Evolutionary conservation across 2,888 invertebrate species (phyloP), one percentile per base, ranked within the genome.

Genomic region (Girardia tigrina): DNA sequence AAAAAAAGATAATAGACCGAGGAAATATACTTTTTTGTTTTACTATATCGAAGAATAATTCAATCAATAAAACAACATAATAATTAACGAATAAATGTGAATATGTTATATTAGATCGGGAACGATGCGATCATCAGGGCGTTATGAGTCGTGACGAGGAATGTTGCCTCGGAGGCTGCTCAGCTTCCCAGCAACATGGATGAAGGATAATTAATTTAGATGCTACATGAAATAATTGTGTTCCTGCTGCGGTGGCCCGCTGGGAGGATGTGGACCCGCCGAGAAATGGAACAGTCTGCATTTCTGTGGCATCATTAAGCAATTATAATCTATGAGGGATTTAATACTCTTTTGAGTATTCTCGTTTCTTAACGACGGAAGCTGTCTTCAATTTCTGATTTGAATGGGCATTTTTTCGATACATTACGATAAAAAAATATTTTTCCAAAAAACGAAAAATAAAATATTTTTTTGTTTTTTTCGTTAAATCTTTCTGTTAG

Each of bases 311-410:
- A 23, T 56, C 56, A 56, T 56, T 56, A 56, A 56, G 56, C 56
- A 56, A 56, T 56, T 56, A 56, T 56, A 56, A 56, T 56, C 56
- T 56, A 56, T 12, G 56, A 56, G 56, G 23, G 56, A 56, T 56
- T 56, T 56, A 56, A 56, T 56, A 56, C 56, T 56, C 56, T 56
- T 56, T 56, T 56, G 56, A 56, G 56, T 56, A 56, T 56, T 56
- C n/a, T 16, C 23, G 8, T 56, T 56, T 56, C 56, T 56, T n/a
- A 56, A 56, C 23, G 56, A 56, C 56, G 56, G 56, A 56, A 56
- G 23, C 56, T 56, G 56, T 56, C 56, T 56, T 56, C 56, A n/a
- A 16, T 56, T 56, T 56, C 56, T 6, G 2, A 20, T 56, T 16
- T 20, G 8, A 56, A n/a, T n/a, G n/a, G n/a, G n/a, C 56, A 56